Conservation (phyloP, 2,888 invertebrate genomes). For the Leptura quadrifasciata region DNA sequence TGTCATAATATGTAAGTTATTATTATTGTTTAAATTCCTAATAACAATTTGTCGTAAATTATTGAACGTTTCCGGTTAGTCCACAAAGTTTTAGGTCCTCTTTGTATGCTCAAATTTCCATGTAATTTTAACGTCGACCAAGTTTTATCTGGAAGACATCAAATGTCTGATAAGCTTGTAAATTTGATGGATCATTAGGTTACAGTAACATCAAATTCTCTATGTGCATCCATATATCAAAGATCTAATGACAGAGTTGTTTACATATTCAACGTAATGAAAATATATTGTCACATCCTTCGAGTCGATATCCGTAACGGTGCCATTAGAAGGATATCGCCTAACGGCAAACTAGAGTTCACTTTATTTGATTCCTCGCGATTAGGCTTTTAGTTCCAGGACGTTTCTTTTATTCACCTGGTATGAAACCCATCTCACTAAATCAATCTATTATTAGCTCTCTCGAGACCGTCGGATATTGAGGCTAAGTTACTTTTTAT, state of each 20-base stretch:
- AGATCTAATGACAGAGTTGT: conserved; percentile 30
- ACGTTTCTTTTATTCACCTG: conserved; percentile 41
- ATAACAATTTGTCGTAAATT: too few relatives aligned
- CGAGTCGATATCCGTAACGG: conserved; percentile 5
- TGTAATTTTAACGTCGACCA: conserved; percentile 10
- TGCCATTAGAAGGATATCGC: conserved; percentile 18
- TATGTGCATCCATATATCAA: conserved; percentile 19
- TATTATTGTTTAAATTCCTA: too few relatives aligned
- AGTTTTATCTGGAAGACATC: conserved; percentile 35
- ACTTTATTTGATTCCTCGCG: conserved; percentile 33
- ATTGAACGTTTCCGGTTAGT: neutral
- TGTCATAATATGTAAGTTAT: too few relatives aligned
- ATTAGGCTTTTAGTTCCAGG: conserved; percentile 38
- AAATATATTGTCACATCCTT: neutral
- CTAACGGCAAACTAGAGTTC: conserved; percentile 10
- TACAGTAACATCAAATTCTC: conserved; percentile 28
- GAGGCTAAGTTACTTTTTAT: conserved; percentile 31
- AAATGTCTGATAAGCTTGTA: conserved; percentile 20
- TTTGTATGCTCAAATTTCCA: neutral
- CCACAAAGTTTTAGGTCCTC: neutral
- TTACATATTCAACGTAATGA: conserved; percentile 30
- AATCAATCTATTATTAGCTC: conserved; percentile 40
- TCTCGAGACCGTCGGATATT: conserved; percentile 29
- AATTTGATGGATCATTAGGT: conserved; percentile 39
- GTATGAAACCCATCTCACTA: conserved; percentile 37